Percentiles rank a stretch among this genome's conserved stretches.
Conservation (phyloP, 2,888 invertebrate genomes). For the Lasioglossum calceatum region DNA sequence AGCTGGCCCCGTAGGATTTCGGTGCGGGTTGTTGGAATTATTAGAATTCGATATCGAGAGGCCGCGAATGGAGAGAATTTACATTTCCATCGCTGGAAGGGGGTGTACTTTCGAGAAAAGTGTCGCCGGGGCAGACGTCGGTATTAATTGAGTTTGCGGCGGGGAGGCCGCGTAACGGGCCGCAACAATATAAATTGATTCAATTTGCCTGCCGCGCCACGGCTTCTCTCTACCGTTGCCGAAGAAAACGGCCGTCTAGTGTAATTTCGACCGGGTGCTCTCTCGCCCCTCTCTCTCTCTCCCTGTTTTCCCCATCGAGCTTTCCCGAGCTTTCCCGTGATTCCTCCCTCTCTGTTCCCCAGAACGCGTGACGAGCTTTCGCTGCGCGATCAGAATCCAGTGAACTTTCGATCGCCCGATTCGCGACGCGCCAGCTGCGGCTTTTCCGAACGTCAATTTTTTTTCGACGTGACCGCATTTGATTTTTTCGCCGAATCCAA, state of each 20-base stretch:
- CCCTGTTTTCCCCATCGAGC: slow-evolving; percentile 1
- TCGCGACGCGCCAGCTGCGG: slow-evolving; percentile 4
- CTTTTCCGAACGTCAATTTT: background rate
- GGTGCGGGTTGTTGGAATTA: slow-evolving; percentile 26
- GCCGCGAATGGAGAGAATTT: slow-evolving; percentile 16
- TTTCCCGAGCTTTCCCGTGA: slow-evolving; percentile 1
- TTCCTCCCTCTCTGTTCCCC: background rate
- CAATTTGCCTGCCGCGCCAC: slow-evolving; percentile 54
- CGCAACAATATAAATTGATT: slow-evolving; percentile 68
- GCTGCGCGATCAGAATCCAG: slow-evolving; percentile 1
- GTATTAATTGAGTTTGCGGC: slow-evolving; percentile 44
- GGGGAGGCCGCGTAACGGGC: slow-evolving; percentile 36
- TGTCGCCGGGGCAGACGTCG: slow-evolving; percentile 8
- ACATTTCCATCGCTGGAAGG: background rate
- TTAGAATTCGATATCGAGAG: slow-evolving; percentile 39
- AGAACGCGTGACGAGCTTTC: background rate
- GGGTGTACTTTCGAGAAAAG: slow-evolving; percentile 7
- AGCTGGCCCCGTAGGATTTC: slow-evolving; percentile 3
- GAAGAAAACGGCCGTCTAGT: slow-evolving; percentile 35
- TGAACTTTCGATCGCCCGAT: background rate
- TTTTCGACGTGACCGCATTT: background rate
- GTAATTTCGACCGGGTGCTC: slow-evolving; percentile 15
- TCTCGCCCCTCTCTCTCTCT: background rate
- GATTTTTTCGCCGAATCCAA: background rate
- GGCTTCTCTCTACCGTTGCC: slow-evolving; percentile 59